Evolutionary conservation across 2,888 invertebrate species (phyloP), one percentile per base, ranked within the genome.

Genomic region (Lordiphosa andalusiaca): DNA sequence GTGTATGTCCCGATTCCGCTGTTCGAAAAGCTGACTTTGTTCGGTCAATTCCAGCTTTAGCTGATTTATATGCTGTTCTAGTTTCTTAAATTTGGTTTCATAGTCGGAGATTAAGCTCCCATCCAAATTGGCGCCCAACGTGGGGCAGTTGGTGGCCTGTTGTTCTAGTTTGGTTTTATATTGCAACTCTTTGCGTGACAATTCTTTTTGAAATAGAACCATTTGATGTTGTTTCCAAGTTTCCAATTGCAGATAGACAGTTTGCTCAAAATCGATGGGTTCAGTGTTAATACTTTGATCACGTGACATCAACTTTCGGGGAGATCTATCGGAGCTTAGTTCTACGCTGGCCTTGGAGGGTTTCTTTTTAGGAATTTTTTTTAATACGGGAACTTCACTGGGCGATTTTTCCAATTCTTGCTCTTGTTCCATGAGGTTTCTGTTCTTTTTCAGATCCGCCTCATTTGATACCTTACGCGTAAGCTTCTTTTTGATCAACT

Each of bases 151-250:
- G 33, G 9, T 6, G 16, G 3, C n/a, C 12, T 33, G 19, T 5
- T 47, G 37, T 25, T 9, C 37, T 2, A 33, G 33, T 7, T 2
- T 12, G 6, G 37, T 41, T 5, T 39, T 16, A 9, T 36, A 12
- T 40, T 52, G 38, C 36, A 51, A 19, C 19, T 56, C n/a, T 23
- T 49, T 53, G 0, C 9, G 16, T 4, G 91, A 91, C 10, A 93
- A 77, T 90, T 93, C 93, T 39, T 89, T 86, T 76, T 92, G 91
- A 75, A 93, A 94, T 6, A 92, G 82, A 61, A 92, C 91, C 77
- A 93, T 92, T 76, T 94, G 93, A 23, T 91, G 90, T 63, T 92
- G 91, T 81, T 94, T 95, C 95, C 95, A 95, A 21, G 92, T 92
- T 78, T 94, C 93, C 1, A 95, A 88, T 63, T 94, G 94, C 9